Conservation (phyloP, 2,888 invertebrate genomes). For the Nycteola revayana region DNA sequence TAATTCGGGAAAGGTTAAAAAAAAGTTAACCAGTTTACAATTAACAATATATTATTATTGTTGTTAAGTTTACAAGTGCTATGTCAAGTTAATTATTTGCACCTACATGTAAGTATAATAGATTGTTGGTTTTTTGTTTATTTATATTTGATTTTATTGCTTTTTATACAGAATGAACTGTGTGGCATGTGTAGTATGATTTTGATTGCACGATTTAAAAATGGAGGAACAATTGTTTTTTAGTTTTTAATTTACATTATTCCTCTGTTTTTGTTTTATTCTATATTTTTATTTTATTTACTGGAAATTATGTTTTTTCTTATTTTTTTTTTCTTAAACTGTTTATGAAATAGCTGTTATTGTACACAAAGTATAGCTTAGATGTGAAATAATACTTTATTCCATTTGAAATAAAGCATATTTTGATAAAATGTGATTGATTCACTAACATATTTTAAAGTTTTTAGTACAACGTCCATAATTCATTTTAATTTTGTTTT, state of each 20-base stretch:
- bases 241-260: constrained; percentile 22
- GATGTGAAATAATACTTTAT: constrained; percentile 28
- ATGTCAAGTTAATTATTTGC: constrained; percentile 53
- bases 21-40: constrained; percentile 34
- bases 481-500: too few species aligned
- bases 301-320: background rate
- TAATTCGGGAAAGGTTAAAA: constrained; percentile 54
- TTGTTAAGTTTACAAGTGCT: constrained; percentile 49
- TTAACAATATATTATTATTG: constrained; percentile 41
- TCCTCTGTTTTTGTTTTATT: constrained; percentile 8
- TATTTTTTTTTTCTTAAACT: constrained; percentile 2
- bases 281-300: background rate
- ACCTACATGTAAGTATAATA: constrained; percentile 69
- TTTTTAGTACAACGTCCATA: too few species aligned
- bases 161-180: constrained; percentile 68
- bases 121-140: constrained; percentile 43
- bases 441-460: too few species aligned
- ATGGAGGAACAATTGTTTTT: constrained; percentile 17
- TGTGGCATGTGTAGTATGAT: constrained; percentile 71
- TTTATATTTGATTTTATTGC: constrained; percentile 43
- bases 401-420: constrained; percentile 3
- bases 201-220: constrained; percentile 35
- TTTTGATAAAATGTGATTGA: constrained; percentile 5
- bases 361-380: constrained; percentile 23
- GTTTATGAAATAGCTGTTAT: constrained; percentile 25